These are phyloP conservation scores for Oryzias woworae DNA, from an alignment of 2,113 vertebrate genomes.

Conservation along the genomic window DNA sequence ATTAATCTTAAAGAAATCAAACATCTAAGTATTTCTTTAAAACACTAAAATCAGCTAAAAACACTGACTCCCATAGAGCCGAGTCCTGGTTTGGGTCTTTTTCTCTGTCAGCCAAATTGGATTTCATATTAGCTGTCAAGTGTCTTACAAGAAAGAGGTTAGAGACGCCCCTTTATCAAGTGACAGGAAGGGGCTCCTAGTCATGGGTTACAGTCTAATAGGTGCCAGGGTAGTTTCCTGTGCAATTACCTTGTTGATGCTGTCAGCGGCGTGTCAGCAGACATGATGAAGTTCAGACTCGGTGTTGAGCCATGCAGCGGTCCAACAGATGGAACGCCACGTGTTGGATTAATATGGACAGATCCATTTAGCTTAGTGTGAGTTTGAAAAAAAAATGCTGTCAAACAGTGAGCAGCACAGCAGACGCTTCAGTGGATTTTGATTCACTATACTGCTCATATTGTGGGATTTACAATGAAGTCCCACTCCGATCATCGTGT, in stretches of 20 bases:
- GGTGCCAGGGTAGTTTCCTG: slow-evolving; percentile 21
- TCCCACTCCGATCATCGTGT: no score
- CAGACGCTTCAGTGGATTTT: neutral
- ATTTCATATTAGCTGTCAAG: slow-evolving; percentile 18
- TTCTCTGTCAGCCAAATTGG: slow-evolving; percentile 34
- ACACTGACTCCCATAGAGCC: slow-evolving; percentile 1
- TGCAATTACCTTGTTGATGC: slow-evolving; percentile 34
- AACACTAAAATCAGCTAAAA: neutral
- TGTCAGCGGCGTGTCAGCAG: slow-evolving; percentile 25
- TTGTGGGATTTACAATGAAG: no score
- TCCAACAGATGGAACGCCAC: slow-evolving; percentile 32
- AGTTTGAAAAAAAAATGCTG: slow-evolving; percentile 11
- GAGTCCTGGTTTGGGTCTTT: slow-evolving; percentile 24
- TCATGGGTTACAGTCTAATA: neutral
- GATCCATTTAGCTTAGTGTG: slow-evolving; percentile 8
- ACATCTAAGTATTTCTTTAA: neutral
- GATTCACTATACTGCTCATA: neutral
- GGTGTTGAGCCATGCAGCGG: slow-evolving; percentile 9
- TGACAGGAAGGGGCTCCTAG: slow-evolving; percentile 13
- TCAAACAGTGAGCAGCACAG: neutral
- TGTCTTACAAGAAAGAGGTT: slow-evolving; percentile 11
- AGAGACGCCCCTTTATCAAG: slow-evolving; percentile 12
- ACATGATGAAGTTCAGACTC: slow-evolving; percentile 27
- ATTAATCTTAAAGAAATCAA: neutral
- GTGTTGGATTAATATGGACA: slow-evolving; percentile 33